Base-by-base conservation (phyloP, 2,888 invertebrate species). In the Melinaea marsaeus region DNA sequence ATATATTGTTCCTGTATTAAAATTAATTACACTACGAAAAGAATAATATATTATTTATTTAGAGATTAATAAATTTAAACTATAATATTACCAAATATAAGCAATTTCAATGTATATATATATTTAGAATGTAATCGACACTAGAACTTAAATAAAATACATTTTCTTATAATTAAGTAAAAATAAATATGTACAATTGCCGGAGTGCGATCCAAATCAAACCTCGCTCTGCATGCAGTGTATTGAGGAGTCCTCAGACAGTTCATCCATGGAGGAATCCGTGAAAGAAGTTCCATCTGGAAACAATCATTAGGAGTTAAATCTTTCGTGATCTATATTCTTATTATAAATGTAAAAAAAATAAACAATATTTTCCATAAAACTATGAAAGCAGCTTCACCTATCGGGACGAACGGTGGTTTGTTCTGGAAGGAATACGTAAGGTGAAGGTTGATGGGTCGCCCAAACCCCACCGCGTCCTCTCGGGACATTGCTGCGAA, bases 361-460 rank as follows among this genome's bases (percentile, higher is more conserved):
- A 42, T 42, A 5, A 42, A 42, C 2, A 9, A 2, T 9, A 5
- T 42, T 42, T 42, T 42, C 9, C 2, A 42, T 42, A 42, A 42
- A 42, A 42, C 11, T 42, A 6, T 42, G 11, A 42, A 42, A 42
- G 9, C 9, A 2, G 42, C 42, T 87, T 90, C 83, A 93, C 93
- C 93, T 85, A 93, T 93, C 74, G 93, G 91, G 73, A 92, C 92
- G 84, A 92, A 93, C 68, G 93, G 94, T 58, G 93, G 92, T 81
- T 95, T 95, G 91, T 95, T 95, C 92, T 95, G 95, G 91, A 96
- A 96, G 71, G 96, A 96, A 85, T 96, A 96, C 57, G 96, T 96
- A 79, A 96, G 93, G 88, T 96, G 96, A 72, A 96, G 93, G 91
- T 96, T 96, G 90, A 96, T 96, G 81, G 96, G 96, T 77, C 96